Conservation (phyloP, 2,888 invertebrate genomes). For the Phortica okadai region DNA sequence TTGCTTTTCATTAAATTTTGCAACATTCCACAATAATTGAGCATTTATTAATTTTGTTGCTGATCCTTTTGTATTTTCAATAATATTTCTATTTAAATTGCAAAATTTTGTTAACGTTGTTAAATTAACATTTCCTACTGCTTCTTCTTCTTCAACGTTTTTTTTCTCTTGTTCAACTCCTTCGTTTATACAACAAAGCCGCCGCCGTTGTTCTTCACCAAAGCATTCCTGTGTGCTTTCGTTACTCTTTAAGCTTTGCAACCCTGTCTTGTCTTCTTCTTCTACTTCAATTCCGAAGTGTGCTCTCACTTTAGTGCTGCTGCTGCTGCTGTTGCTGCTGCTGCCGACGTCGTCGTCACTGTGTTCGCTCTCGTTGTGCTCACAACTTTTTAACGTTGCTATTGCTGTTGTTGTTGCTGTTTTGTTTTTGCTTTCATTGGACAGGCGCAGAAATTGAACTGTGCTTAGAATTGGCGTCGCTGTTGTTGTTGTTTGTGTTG, state of each 20-base stretch:
- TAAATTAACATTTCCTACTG: slow-evolving; percentile 5
- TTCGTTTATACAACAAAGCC: neutral
- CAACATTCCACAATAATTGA: no score
- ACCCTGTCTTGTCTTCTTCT: slow-evolving; percentile 13
- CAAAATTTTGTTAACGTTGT: neutral
- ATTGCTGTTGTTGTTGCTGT: slow-evolving; percentile 47
- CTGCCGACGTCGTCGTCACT: neutral
- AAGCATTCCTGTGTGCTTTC: neutral
- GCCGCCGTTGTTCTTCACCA: neutral
- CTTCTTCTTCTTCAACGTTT: neutral
- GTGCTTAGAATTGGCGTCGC: slow-evolving; percentile 41
- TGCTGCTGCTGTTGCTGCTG: slow-evolving; percentile 20
- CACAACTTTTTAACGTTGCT: slow-evolving; percentile 12
- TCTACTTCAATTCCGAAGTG: neutral
- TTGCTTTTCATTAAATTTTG: neutral
- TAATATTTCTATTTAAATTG: no score
- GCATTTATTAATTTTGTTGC: no score
- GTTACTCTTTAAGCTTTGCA: slow-evolving; percentile 17
- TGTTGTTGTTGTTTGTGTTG: slow-evolving; percentile 39
- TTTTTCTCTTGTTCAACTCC: neutral
- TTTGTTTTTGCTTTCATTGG: slow-evolving; percentile 34
- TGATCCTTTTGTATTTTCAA: neutral
- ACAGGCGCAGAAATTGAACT: slow-evolving; percentile 51
- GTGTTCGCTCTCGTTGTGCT: neutral
- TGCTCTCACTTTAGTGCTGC: neutral